Conservation (phyloP, 2,888 invertebrate genomes). For the Macaria liturata region DNA sequence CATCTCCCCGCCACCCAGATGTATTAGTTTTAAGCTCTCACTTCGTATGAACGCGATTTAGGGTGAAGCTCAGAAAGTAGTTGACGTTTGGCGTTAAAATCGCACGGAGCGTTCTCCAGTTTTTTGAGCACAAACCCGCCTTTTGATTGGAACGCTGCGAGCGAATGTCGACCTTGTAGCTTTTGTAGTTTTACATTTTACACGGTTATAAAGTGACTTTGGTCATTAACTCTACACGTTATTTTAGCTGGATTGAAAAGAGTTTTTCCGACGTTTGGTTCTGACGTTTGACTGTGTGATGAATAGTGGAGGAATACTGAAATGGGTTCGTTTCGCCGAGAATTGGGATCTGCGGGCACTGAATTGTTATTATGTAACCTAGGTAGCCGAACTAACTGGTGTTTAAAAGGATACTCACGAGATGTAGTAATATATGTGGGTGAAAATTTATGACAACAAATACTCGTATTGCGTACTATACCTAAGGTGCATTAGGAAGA, state of each 20-base stretch:
- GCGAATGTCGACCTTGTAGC: constrained; percentile 39
- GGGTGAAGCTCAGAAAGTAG: constrained; percentile 61
- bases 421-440: no score
- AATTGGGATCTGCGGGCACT: not conserved
- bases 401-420: no score
- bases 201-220: constrained; percentile 24
- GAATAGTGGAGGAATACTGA: not conserved
- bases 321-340: not conserved
- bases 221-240: constrained; percentile 35
- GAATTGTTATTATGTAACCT: no score
- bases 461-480: no score
- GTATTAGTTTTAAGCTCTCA: constrained; percentile 80
- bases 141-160: constrained; percentile 34
- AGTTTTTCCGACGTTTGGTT: constrained; percentile 22
- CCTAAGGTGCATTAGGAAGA: no score
- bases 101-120: constrained; percentile 52
- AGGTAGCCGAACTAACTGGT: no score
- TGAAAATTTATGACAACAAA: no score
- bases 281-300: constrained; percentile 8
- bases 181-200: constrained; percentile 29
- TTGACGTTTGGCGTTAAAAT: constrained; percentile 64
- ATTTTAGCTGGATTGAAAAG: constrained; percentile 31
- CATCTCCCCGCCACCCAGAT: constrained; percentile 63
- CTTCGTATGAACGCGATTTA: constrained; percentile 71
- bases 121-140: constrained; percentile 37